Conservation (phyloP, 2,888 invertebrate species). For the Scaptomyza reducta region DNA sequence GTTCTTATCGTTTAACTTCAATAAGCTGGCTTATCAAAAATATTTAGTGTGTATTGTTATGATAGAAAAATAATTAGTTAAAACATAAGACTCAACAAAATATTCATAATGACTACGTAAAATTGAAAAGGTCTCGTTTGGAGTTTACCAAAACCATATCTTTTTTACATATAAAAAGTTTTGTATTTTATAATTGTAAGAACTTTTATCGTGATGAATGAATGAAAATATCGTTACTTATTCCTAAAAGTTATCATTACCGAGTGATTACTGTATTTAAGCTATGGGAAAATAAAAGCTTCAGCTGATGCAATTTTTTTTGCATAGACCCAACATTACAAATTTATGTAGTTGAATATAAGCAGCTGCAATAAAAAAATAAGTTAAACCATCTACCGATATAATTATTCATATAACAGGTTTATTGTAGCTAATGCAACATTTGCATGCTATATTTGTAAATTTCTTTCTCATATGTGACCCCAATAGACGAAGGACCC, state of each 20-base stretch:
- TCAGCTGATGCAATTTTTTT: no score
- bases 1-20: conserved; percentile 6
- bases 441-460: neutral
- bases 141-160: no score
- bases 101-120: no score
- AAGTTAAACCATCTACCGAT: neutral
- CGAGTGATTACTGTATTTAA: neutral
- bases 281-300: neutral
- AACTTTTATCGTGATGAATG: no score
- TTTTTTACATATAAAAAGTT: no score
- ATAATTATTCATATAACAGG: conserved; percentile 3
- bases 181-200: no score
- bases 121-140: no score
- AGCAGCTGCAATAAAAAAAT: neutral
- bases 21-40: neutral
- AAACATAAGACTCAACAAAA: neutral
- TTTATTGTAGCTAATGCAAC: neutral
- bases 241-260: no score
- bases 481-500: neutral
- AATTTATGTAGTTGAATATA: no score
- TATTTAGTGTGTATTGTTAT: neutral
- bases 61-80: neutral
- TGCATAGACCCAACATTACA: no score
- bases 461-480: neutral
- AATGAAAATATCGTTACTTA: no score